Conservation (phyloP, 2,888 invertebrate species). For the Coleophora flavipennella region DNA sequence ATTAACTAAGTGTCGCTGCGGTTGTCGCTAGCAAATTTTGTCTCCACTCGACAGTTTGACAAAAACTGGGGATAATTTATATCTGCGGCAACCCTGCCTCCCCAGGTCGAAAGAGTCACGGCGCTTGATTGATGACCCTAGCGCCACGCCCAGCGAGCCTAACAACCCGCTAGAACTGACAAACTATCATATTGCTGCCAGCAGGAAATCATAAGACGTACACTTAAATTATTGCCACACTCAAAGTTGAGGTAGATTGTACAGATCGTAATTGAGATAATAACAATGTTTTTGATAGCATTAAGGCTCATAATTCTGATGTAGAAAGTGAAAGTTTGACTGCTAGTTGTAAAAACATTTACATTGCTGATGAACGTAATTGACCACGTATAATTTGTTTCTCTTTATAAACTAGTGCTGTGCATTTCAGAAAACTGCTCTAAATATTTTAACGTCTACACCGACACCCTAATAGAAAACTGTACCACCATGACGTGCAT, state of each 20-base stretch:
- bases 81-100: slow-evolving; percentile 44
- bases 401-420: no score
- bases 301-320: neutral
- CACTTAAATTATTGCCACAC: slow-evolving; percentile 41
- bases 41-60: slow-evolving; percentile 50
- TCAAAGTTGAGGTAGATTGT: slow-evolving; percentile 21
- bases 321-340: neutral
- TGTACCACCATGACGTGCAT: slow-evolving; percentile 42
- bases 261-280: slow-evolving; percentile 20
- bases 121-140: slow-evolving; percentile 63
- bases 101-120: slow-evolving; percentile 70
- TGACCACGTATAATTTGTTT: no score
- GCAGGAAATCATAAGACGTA: slow-evolving; percentile 51
- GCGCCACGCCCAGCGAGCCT: slow-evolving; percentile 50
- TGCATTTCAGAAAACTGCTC: slow-evolving; percentile 2
- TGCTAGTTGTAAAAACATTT: slow-evolving; percentile 2
- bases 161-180: slow-evolving; percentile 59
- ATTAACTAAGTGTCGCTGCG: neutral
- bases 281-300: slow-evolving; percentile 9
- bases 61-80: slow-evolving; percentile 61
- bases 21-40: slow-evolving; percentile 52
- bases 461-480: slow-evolving; percentile 41
- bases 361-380: no score
- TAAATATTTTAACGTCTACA: slow-evolving; percentile 28
- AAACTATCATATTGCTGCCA: slow-evolving; percentile 53